A percentile compares a stretch with the other conserved stretches of the same genome.
These are phyloP conservation scores for Micropoecilia bifurca DNA, from an alignment of 2,797 vertebrate species.

Conservation along the genomic window DNA sequence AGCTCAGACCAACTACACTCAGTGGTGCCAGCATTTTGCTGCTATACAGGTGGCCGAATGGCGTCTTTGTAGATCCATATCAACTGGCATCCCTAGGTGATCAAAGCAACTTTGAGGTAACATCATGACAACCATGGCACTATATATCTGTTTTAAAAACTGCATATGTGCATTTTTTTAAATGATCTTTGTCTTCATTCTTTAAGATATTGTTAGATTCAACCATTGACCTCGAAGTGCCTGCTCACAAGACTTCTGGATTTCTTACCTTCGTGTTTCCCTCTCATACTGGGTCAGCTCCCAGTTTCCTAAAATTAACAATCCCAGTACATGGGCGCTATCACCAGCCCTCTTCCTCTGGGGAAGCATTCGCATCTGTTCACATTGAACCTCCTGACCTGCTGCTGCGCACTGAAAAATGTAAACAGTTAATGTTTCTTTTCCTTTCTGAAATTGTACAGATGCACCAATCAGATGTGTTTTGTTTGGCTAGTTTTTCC, in stretches of 20 bases:
- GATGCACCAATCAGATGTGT: too few species aligned
- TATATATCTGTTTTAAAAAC: background rate
- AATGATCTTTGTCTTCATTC: background rate
- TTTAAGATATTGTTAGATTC: constrained; percentile 84
- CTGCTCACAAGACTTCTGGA: constrained; percentile 84
- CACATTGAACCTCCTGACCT: constrained; percentile 82
- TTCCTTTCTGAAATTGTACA: background rate
- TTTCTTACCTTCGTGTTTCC: constrained; percentile 82
- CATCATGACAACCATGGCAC: background rate
- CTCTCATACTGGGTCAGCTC: constrained; percentile 52
- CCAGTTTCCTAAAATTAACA: constrained; percentile 65
- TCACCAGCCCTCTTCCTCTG: constrained; percentile 80
- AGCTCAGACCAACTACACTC: constrained; percentile 66
- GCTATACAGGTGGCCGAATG: constrained; percentile 80
- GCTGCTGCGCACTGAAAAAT: constrained; percentile 80
- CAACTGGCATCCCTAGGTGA: constrained; percentile 85
- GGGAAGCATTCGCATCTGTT: constrained; percentile 54
- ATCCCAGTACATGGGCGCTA: constrained; percentile 92
- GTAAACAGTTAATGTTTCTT: constrained; percentile 72
- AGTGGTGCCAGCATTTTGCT: constrained; percentile 77
- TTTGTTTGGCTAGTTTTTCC: background rate
- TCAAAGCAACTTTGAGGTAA: constrained; percentile 86
- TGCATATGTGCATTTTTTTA: constrained; percentile 1
- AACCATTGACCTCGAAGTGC: constrained; percentile 86
- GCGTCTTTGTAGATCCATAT: constrained; percentile 90